phyloP scores from a whole-genome alignment of 2,888 invertebrate genomes.

The Hydrotaea diabolus region DNA sequence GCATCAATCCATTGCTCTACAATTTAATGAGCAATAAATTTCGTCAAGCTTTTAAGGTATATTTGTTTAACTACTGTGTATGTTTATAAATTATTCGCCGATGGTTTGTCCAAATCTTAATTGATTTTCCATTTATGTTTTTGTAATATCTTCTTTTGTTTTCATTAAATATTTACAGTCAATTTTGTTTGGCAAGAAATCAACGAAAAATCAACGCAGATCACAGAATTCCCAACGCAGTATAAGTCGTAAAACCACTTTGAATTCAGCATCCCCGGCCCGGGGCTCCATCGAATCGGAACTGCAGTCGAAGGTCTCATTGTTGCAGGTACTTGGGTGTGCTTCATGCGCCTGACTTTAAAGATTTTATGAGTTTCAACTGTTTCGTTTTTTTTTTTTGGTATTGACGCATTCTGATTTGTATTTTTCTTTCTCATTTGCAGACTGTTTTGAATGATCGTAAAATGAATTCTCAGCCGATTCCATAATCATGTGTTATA shows the following conservation, averaged over 20 bases:
- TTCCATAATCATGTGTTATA: slow-evolving; percentile 60
- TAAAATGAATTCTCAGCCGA: slow-evolving; percentile 73
- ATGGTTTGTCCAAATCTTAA: neutral
- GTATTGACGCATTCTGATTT: neutral
- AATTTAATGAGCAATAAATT: slow-evolving; percentile 97
- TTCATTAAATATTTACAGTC: slow-evolving; percentile 71
- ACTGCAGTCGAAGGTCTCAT: slow-evolving; percentile 81
- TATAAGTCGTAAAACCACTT: slow-evolving; percentile 72
- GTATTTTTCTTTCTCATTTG: slow-evolving; percentile 53
- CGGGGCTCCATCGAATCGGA: slow-evolving; percentile 81
- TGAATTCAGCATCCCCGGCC: slow-evolving; percentile 80
- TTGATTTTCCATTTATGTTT: slow-evolving; percentile 7
- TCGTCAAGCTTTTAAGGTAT: slow-evolving; percentile 94
- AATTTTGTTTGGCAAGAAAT: slow-evolving; percentile 76
- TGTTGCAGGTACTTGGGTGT: slow-evolving; percentile 78
- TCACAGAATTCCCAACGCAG: slow-evolving; percentile 73
- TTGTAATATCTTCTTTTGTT: neutral
- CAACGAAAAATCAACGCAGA: slow-evolving; percentile 78
- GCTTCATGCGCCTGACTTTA: neutral
- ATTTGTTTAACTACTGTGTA: neutral
- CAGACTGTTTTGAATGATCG: slow-evolving; percentile 79
- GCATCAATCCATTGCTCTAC: slow-evolving; percentile 95
- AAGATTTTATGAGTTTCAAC: slow-evolving; percentile 59
- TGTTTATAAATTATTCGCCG: neutral
- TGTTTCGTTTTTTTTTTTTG: neutral